Base-by-base conservation (phyloP, 2,888 invertebrate species). In the Chaitophorus viminalis region DNA sequence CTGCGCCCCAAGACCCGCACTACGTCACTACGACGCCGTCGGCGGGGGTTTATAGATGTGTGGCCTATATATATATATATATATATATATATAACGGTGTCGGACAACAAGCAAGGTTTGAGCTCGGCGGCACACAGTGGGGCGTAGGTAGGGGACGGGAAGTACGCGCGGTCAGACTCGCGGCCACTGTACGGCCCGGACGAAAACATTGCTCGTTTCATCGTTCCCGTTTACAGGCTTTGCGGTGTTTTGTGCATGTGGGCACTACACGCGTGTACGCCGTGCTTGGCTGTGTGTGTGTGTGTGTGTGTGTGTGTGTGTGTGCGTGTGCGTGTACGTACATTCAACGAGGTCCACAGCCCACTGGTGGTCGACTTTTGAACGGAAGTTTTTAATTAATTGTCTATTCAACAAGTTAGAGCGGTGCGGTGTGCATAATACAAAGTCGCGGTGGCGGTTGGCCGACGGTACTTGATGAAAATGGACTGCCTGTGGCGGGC, bases 361-460 rank as follows among this genome's bases (percentile, higher is more conserved):
- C 46, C 14, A 21, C 18, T 33, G 76, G 68, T 33, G 68, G 68
- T 29, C 14, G 52, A n/a, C 85, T 85, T 68, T 78, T 52, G 77
- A 72, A 79, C 79, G 79, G 79, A 72, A 86, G 78, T 79, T 86
- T 85, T 79, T 78, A 86, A 79, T 86, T 86, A 86, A 86, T 86
- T 79, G 86, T 86, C 79, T 79, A 86, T 86, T 79, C 86, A 86
- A 86, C 86, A 86, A 86, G 86, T 86, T 77, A 52, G 74, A 60
- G 36, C 25, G 33, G 60, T 2, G 31, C 25, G n/a, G 83, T 4
- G 8, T n/a, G n/a, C n/a, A n/a, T n/a, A n/a, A n/a, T n/a, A n/a
- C n/a, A n/a, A n/a, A n/a, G n/a, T n/a, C n/a, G 65, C 70, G 31
- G 70, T 8, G 46, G 54, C 33, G 33, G 36, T 36, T 6, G 46